Conservation (phyloP, 2,113 vertebrate species). For the Callospermophilus lateralis region DNA sequence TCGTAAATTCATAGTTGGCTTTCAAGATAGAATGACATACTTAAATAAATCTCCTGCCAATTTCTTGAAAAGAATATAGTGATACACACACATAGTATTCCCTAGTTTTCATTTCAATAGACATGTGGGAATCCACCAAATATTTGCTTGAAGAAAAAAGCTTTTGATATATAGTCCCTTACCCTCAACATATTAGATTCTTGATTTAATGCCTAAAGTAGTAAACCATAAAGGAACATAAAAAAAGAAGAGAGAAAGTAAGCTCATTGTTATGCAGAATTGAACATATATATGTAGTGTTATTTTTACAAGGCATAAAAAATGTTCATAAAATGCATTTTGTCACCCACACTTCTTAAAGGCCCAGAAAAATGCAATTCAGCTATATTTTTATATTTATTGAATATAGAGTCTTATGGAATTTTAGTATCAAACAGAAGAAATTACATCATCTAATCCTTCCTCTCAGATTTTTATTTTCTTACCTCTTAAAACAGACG, state of each 20-base stretch:
- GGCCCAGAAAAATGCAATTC: constrained; percentile 52
- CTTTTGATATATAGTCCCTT: constrained; percentile 71
- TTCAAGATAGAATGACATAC: constrained; percentile 60
- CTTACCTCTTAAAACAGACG: constrained; percentile 70
- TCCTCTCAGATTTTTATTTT: constrained; percentile 76
- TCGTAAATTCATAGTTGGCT: constrained; percentile 59
- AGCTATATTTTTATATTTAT: constrained; percentile 63
- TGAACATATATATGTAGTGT: constrained; percentile 60
- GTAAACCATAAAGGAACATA: constrained; percentile 73
- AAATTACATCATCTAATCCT: constrained; percentile 80
- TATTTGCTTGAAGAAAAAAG: constrained; percentile 78
- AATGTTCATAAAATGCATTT: constrained; percentile 70
- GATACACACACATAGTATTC: constrained; percentile 14
- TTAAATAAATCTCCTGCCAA: constrained; percentile 71
- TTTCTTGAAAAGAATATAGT: constrained; percentile 70
- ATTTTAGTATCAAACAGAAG: constrained; percentile 78
- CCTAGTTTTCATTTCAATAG: constrained; percentile 74
- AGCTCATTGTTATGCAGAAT: constrained; percentile 71
- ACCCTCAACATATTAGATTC: constrained; percentile 71
- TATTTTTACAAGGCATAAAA: constrained; percentile 75
- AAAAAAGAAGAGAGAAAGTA: constrained; percentile 73
- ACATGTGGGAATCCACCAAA: constrained; percentile 79
- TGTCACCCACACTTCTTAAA: constrained; percentile 62
- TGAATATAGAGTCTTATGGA: constrained; percentile 54
- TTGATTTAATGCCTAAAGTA: constrained; percentile 77